Percentiles rank a stretch among this genome's conserved stretches.
Conservation (phyloP, 2,888 invertebrate genomes). For the Leucania comma region DNA sequence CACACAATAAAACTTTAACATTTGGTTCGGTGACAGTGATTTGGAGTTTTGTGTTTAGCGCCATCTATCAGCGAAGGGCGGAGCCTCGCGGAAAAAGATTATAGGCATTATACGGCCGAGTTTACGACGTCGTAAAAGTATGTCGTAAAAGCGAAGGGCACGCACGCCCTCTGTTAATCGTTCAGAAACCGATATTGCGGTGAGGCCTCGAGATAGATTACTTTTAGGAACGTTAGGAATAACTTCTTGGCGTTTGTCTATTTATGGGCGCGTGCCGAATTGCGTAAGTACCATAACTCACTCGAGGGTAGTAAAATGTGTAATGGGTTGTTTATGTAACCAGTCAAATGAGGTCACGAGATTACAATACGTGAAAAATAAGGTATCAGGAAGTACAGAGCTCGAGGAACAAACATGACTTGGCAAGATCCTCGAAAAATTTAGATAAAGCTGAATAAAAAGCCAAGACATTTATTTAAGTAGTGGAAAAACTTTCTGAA, state of each 20-base stretch:
- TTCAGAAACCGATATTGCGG: constrained; percentile 90
- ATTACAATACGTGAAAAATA: constrained; percentile 67
- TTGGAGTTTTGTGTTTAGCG: constrained; percentile 85
- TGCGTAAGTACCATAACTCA: constrained; percentile 73
- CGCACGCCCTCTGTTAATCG: constrained; percentile 91
- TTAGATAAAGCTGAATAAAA: constrained; percentile 33
- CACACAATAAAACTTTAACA: constrained; percentile 90
- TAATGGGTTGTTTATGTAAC: constrained; percentile 71
- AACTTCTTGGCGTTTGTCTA: constrained; percentile 87
- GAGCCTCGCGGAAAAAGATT: constrained; percentile 87
- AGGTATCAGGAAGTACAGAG: constrained; percentile 53
- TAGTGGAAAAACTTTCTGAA: constrained; percentile 39
- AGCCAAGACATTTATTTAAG: constrained; percentile 36
- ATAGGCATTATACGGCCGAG: constrained; percentile 87
- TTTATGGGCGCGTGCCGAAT: constrained; percentile 83
- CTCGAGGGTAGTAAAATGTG: constrained; percentile 68
- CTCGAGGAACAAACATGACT: constrained; percentile 52
- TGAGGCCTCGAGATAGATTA: constrained; percentile 89
- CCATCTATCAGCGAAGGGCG: constrained; percentile 81
- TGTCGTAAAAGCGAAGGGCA: constrained; percentile 90
- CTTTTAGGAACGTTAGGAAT: constrained; percentile 86
- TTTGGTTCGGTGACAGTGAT: constrained; percentile 87
- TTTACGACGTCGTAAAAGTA: constrained; percentile 90
- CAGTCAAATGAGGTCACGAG: constrained; percentile 64
- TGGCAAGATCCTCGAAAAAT: constrained; percentile 42